Evolutionary conservation across 1,140 invertebrate genomes (phyloP), one percentile per base, ranked within the genome.

Genomic region (Dryas iulia): DNA sequence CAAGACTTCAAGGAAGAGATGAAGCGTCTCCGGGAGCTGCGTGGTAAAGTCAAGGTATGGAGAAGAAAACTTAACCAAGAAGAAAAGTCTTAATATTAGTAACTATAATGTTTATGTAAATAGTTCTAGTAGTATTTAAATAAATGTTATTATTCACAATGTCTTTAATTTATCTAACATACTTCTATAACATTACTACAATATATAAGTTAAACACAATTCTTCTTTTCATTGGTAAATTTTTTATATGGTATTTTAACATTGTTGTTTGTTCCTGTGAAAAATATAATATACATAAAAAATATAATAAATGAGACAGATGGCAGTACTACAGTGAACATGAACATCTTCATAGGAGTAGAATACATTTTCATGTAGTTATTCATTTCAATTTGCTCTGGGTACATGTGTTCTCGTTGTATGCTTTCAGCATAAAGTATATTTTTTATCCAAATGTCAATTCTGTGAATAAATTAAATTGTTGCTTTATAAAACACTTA

Each of bases 1-100:
- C 87, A 95, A 86, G 98, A 98, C 92, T 98, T 98, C 78, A 96
- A 95, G 71, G 97, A 99, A 47, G 97, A 98, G 89, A 97, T 97
- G 94, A 93, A 94, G 67, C 92, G 97, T 66, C 90, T 97, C 64
- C 92, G 95, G 72, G 94, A 92, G 59, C 92, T 98, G 12, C 90
- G 97, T 66, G 98, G 97, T 14, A 98, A 98, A 81, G 93, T 92
- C 12, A 93, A 94, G 60, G 86, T 89, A 14, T 89, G 89, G 89
- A 79, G 73, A 24, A 73, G 86, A 30, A 67, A 72, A 23, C 69
- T 87, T 1, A 75, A 89, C 21, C 62, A 67, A 10, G 72, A 83
- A 5, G 77, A 88, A n/a, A 76, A 84, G 47, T 75, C 63, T n/a
- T 35, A 68, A 25, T 21, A n/a, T 35, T 25, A 57, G 12, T 8